Percentiles rank a stretch among this genome's conserved stretches.
Conservation (phyloP, 2,888 invertebrate genomes). For the Meganola albula region DNA sequence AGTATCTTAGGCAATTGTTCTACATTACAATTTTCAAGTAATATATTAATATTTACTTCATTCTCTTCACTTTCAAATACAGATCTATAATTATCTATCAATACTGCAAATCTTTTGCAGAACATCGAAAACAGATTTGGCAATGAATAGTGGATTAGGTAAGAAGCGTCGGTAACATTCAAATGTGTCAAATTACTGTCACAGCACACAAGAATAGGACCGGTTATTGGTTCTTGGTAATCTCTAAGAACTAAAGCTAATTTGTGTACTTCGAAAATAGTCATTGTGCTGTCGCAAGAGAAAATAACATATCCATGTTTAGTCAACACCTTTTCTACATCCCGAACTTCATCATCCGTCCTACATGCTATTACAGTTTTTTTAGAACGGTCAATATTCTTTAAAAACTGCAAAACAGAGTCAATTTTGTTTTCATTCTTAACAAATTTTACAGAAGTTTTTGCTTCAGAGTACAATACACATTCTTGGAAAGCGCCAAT, state of each 20-base stretch:
- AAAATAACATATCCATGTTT: slow-evolving; percentile 41
- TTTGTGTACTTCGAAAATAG: slow-evolving; percentile 54
- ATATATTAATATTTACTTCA: slow-evolving; percentile 64
- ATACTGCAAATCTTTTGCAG: slow-evolving; percentile 81
- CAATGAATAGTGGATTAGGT: slow-evolving; percentile 85
- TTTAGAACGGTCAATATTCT: slow-evolving; percentile 53
- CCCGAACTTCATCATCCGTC: slow-evolving; percentile 72
- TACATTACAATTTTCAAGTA: slow-evolving; percentile 78
- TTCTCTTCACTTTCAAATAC: slow-evolving; percentile 43
- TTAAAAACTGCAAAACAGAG: slow-evolving; percentile 66
- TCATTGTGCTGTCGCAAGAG: slow-evolving; percentile 51
- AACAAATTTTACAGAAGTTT: slow-evolving; percentile 52
- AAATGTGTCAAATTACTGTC: slow-evolving; percentile 81
- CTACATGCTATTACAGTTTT: slow-evolving; percentile 82
- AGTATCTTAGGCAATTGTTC: slow-evolving; percentile 80
- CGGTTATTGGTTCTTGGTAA: slow-evolving; percentile 53
- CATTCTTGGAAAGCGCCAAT: slow-evolving; percentile 87
- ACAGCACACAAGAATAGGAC: slow-evolving; percentile 81
- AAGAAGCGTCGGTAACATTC: slow-evolving; percentile 80
- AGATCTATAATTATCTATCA: slow-evolving; percentile 79
- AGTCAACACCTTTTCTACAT: slow-evolving; percentile 41
- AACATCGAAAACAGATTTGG: slow-evolving; percentile 82
- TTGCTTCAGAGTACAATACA: slow-evolving; percentile 81
- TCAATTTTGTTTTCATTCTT: slow-evolving; percentile 59
- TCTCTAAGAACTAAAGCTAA: slow-evolving; percentile 55